Evolutionary conservation across 2,113 vertebrate species (phyloP).

Genomic region (Sylvietta virens): DNA sequence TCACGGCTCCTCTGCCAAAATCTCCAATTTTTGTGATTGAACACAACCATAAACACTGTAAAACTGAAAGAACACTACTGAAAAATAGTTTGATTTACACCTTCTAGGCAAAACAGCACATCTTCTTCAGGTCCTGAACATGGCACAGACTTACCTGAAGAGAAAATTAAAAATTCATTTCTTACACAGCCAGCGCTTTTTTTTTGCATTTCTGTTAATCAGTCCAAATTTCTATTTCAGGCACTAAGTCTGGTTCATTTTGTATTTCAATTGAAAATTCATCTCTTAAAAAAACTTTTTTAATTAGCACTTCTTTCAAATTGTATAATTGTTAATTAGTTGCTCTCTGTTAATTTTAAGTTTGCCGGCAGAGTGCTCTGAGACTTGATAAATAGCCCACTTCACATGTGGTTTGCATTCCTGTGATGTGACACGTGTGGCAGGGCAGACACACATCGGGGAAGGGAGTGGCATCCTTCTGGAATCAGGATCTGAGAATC

Average conservation of each 20-base stretch:
- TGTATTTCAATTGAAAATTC: slow-evolving; percentile 37
- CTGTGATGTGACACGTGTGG: background rate
- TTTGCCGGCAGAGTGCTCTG: background rate
- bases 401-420: background rate
- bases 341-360: slow-evolving; percentile 27
- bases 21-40: background rate
- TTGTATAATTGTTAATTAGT: slow-evolving; percentile 39
- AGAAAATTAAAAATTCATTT: background rate
- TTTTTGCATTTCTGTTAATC: slow-evolving; percentile 1
- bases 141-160: background rate
- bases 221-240: slow-evolving; percentile 3
- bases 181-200: background rate
- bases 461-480: background rate
- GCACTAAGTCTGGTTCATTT: background rate
- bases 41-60: background rate
- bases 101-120: background rate
- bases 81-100: background rate
- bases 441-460: background rate
- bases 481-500: background rate
- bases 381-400: slow-evolving; percentile 3
- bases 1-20: background rate
- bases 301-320: slow-evolving; percentile 58
- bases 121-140: background rate
- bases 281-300: slow-evolving; percentile 29
- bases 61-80: background rate